Base-by-base conservation (phyloP, 2,797 vertebrate species). In the Brotogeris chrysoptera region DNA sequence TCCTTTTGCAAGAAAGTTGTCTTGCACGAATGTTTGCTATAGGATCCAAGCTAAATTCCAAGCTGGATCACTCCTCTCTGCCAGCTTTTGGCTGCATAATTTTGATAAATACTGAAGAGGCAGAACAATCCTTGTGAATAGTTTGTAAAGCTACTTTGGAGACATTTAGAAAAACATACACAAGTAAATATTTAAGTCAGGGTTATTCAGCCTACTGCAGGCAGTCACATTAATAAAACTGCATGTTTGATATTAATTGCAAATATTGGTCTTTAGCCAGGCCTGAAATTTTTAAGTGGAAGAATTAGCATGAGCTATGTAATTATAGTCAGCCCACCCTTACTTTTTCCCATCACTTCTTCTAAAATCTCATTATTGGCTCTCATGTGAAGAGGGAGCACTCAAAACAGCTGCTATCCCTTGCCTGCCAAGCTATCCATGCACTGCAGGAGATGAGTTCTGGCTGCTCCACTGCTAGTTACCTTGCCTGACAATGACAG, bases 1-100 rank as follows among this genome's bases (percentile, higher is more conserved):
- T 43, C 70, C 39, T 66, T 91, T 78, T 83, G 79, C 86, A 90
- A 77, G 69, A 80, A 88, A 28, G 27, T 80, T 88, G 80, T 78
- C 57, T 78, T 83, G 65, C 39, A 91, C 87, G 85, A 94, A 91
- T 69, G 66, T 50, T 76, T 83, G 59, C 73, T 90, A 68, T 70
- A 94, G 79, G 59, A 93, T 94, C 91, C 92, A 88, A 94, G 66
- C 87, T 93, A 66, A 91, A 95, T 91, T 91, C 89, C 91, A 86
- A 83, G 84, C 72, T 80, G 69, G 69, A 91, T 81, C 61, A 32
- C 63, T 93, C 73, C 81, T 76, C 74, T 76, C 66, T 93, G 85
- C 92, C 92, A 91, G 77, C 66, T 92, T 94, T 83, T 84, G 80
- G 89, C 86, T 95, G 68, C 74, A 74, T 16, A 71, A 14, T 79